These are phyloP conservation scores for Channa striata DNA, from an alignment of 2,797 vertebrate species.

Conservation along the genomic window DNA sequence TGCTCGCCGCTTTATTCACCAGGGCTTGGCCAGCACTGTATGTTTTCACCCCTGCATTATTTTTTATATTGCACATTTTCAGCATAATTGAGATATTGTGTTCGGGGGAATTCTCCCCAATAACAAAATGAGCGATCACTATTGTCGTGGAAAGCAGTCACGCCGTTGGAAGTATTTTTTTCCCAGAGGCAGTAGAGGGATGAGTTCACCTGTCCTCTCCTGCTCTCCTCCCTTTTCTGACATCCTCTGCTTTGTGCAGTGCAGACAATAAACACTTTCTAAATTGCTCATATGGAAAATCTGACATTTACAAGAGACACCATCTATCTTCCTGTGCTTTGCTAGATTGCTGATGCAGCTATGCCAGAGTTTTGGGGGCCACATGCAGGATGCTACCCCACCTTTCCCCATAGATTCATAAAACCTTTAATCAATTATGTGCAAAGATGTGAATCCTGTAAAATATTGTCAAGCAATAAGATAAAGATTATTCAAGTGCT, in stretches of 20 bases:
- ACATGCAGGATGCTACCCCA: neutral
- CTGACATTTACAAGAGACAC: slow-evolving; percentile 60
- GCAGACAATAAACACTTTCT: neutral
- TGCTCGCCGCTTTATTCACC: slow-evolving; percentile 43
- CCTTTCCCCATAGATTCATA: neutral
- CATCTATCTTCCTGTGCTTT: slow-evolving; percentile 18
- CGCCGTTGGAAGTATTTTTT: slow-evolving; percentile 38
- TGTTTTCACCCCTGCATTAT: slow-evolving; percentile 54
- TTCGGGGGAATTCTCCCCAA: slow-evolving; percentile 30
- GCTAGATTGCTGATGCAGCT: slow-evolving; percentile 13
- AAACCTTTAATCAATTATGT: too few relatives aligned
- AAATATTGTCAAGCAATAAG: too few relatives aligned
- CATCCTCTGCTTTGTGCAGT: slow-evolving; percentile 28
- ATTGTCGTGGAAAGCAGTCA: slow-evolving; percentile 59
- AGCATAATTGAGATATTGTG: slow-evolving; percentile 60
- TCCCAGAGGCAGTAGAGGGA: slow-evolving; percentile 37
- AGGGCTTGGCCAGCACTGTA: slow-evolving; percentile 49
- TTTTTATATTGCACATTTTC: slow-evolving; percentile 53
- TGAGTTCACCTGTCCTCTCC: neutral
- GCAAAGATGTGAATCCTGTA: too few relatives aligned
- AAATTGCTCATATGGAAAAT: slow-evolving; percentile 55
- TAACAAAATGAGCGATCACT: slow-evolving; percentile 45
- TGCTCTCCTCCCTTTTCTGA: neutral
- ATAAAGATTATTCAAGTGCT: too few relatives aligned
- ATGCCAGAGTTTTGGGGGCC: neutral